phyloP scores from a whole-genome alignment of 2,888 invertebrate species.

The Tiliacea aurago region DNA sequence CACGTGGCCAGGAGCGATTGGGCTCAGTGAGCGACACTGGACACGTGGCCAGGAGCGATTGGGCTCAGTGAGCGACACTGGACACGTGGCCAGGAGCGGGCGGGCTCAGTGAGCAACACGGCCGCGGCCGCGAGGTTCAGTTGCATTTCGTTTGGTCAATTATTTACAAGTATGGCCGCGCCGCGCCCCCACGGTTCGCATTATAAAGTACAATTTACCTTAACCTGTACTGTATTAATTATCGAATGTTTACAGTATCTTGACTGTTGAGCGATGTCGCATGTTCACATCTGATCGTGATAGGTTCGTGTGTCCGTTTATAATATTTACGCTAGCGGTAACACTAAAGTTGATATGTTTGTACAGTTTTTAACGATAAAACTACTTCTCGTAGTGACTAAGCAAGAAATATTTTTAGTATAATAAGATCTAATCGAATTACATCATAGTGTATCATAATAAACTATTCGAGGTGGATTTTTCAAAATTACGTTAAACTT shows the following conservation, averaged over 20 bases:
- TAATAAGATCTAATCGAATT: constrained; percentile 90
- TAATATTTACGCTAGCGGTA: constrained; percentile 81
- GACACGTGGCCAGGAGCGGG: not conserved
- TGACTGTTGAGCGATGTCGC: constrained; percentile 77
- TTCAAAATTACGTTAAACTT: constrained; percentile 84
- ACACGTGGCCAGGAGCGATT: no score
- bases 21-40: no score
- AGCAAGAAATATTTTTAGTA: constrained; percentile 90
- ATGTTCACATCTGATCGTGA: constrained; percentile 70
- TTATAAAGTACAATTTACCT: constrained; percentile 84
- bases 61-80: no score
- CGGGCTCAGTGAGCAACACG: not conserved
- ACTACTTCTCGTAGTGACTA: constrained; percentile 87
- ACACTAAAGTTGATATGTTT: constrained; percentile 85
- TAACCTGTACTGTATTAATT: constrained; percentile 75
- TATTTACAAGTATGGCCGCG: constrained; percentile 32
- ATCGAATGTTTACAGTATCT: constrained; percentile 72
- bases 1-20: no score
- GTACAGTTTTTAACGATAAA: constrained; percentile 89
- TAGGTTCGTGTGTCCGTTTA: constrained; percentile 76
- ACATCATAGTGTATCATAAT: constrained; percentile 88
- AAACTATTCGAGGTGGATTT: constrained; percentile 81
- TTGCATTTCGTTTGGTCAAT: constrained; percentile 51
- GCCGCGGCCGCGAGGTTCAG: not conserved
- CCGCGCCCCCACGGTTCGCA: constrained; percentile 71